These are phyloP conservation scores for Danio rerio DNA, from an alignment of 2,113 vertebrate genomes.

Conservation along the genomic window GRCz12tu NC_133176.1:54882001-54882500, in stretches of 20 bases:
- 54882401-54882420: slow-evolving; percentile 48
- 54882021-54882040: slow-evolving; percentile 74
- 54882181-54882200: slow-evolving; percentile 81
- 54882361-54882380: slow-evolving; percentile 99
- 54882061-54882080: slow-evolving; percentile 77
- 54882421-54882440: not conserved
- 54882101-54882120: slow-evolving; percentile 70
- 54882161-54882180: slow-evolving; percentile 28
- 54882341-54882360: slow-evolving; percentile 91
- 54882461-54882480: no score
- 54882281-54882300: slow-evolving; percentile 93
- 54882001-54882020: slow-evolving; percentile 23
- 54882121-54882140: slow-evolving; percentile 88
- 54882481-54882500: no score
- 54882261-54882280: slow-evolving; percentile 79
- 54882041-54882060: slow-evolving; percentile 86
- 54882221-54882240: slow-evolving; percentile 83
- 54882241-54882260: not conserved
- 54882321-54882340: slow-evolving; percentile 74
- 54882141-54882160: slow-evolving; percentile 63
- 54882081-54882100: slow-evolving; percentile 76
- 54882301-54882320: slow-evolving; percentile 73
- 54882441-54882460: not conserved
- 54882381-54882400: slow-evolving; percentile 93
- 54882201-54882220: slow-evolving; percentile 94